These are phyloP conservation scores for Panopea generosa DNA, from an alignment of 2,888 invertebrate species.

Conservation along the genomic window DNA sequence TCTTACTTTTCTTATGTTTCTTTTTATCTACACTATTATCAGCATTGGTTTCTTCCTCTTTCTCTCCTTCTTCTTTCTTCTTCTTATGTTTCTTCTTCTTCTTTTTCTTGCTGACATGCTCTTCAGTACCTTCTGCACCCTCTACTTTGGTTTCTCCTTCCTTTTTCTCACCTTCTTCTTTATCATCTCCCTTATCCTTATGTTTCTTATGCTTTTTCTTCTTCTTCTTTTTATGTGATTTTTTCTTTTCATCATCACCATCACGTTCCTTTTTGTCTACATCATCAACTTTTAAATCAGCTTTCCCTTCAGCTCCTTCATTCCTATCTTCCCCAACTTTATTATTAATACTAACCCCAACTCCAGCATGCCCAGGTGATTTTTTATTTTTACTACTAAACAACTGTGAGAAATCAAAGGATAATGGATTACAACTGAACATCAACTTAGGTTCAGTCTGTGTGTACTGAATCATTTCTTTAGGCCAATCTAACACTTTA, in stretches of 20 bases:
- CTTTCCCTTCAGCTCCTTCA: slow-evolving; percentile 30
- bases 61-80: slow-evolving; percentile 59
- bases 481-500: slow-evolving; percentile 80
- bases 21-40: slow-evolving; percentile 41
- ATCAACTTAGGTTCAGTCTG: slow-evolving; percentile 73
- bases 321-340: slow-evolving; percentile 25
- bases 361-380: slow-evolving; percentile 27
- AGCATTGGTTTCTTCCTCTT: slow-evolving; percentile 42
- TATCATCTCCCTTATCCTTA: slow-evolving; percentile 58
- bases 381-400: slow-evolving; percentile 60
- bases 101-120: slow-evolving; percentile 43
- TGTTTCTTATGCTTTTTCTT: slow-evolving; percentile 57
- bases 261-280: slow-evolving; percentile 40
- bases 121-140: slow-evolving; percentile 44
- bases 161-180: slow-evolving; percentile 62
- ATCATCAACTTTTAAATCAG: slow-evolving; percentile 23
- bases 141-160: slow-evolving; percentile 35
- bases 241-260: slow-evolving; percentile 44
- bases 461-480: slow-evolving; percentile 81
- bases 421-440: slow-evolving; percentile 83
- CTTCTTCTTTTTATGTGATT: slow-evolving; percentile 55
- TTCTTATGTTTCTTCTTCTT: slow-evolving; percentile 74
- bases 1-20: slow-evolving; percentile 64
- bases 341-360: slow-evolving; percentile 10
- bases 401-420: slow-evolving; percentile 80